A percentile compares a stretch with the other conserved stretches of the same genome.
These are phyloP conservation scores for Galagoides demidoff DNA, from an alignment of 2,797 vertebrate species.

Conservation along the genomic window DNA sequence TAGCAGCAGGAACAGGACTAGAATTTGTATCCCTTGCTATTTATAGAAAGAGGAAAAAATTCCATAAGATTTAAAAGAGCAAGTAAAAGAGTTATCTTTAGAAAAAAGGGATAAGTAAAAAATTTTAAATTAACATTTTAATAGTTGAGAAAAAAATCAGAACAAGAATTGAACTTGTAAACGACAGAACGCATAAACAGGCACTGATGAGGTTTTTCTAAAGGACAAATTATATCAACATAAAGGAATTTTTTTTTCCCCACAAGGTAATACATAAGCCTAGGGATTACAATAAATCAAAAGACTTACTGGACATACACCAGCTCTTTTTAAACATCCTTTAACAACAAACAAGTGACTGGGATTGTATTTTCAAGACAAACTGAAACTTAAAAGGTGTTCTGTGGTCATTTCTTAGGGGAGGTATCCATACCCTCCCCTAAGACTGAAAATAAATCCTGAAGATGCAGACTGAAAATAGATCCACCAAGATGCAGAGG, in stretches of 20 bases:
- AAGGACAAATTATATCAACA: not conserved
- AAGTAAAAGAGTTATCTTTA: not conserved
- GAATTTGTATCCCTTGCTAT: not conserved
- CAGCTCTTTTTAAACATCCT: constrained; percentile 7
- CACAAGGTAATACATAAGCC: not conserved
- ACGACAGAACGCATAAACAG: constrained; percentile 26
- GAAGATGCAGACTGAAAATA: constrained; percentile 10
- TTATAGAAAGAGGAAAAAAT: not conserved
- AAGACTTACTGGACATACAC: not conserved
- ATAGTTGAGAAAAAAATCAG: not conserved
- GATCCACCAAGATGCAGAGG: not conserved
- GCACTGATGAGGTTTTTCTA: not conserved
- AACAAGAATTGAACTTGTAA: constrained; percentile 35
- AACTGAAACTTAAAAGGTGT: constrained; percentile 21
- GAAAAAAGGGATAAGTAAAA: not conserved
- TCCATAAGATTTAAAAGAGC: not conserved
- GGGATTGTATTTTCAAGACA: not conserved
- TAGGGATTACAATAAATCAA: not conserved
- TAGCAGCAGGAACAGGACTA: not conserved
- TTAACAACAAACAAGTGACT: not conserved
- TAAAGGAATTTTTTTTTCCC: not conserved
- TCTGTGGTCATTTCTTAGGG: not conserved
- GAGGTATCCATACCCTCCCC: not conserved
- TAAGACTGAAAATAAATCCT: not conserved
- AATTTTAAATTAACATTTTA: not conserved